Evolutionary conservation across 2,113 vertebrate species (phyloP).

Genomic region (Hippotragus niger): DNA sequence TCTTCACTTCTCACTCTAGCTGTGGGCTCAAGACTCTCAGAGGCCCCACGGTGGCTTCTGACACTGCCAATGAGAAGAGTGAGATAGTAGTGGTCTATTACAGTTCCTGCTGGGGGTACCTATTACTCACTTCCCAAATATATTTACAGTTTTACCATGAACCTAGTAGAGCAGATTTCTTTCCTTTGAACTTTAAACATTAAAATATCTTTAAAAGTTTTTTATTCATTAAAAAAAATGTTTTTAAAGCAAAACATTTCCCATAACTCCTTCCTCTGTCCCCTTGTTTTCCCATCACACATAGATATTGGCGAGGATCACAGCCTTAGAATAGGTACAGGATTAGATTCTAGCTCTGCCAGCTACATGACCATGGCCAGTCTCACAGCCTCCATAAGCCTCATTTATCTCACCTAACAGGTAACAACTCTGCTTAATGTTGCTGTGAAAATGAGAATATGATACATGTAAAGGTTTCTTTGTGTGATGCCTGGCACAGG

Average conservation of each 20-base stretch:
- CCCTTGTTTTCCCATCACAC: background rate
- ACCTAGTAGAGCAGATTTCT: background rate
- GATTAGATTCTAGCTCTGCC: background rate
- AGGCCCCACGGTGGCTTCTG: background rate
- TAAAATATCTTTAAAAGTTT: background rate
- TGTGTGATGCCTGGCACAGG: background rate
- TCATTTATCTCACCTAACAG: background rate
- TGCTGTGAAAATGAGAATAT: background rate
- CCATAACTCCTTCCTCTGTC: background rate
- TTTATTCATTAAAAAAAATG: background rate
- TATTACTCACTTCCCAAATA: background rate
- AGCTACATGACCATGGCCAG: background rate
- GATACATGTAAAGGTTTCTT: background rate
- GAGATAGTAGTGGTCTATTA: background rate
- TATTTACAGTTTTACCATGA: background rate
- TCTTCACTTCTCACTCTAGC: background rate
- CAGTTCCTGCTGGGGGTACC: background rate
- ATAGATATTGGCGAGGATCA: background rate
- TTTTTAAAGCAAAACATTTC: background rate
- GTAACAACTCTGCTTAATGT: background rate
- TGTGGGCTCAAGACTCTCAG: background rate
- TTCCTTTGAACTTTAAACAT: slow-evolving; percentile 10
- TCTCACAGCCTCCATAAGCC: background rate
- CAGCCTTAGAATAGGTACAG: background rate
- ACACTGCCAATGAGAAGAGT: background rate